Evolutionary conservation across 2,113 vertebrate genomes (phyloP).

Genomic region (Tachuris rubrigastra): DNA sequence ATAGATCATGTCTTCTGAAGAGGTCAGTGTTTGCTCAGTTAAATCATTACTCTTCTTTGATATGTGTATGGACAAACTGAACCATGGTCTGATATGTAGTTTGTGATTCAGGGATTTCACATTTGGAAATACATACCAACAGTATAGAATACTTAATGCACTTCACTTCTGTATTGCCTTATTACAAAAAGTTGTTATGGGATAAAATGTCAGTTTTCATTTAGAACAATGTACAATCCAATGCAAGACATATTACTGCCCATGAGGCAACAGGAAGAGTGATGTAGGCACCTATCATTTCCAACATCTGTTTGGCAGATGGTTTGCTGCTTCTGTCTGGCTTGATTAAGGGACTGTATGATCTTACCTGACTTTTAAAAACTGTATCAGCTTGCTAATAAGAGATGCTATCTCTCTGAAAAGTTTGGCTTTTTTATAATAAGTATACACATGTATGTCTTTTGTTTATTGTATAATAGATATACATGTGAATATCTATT

Average conservation of each 20-base stretch:
- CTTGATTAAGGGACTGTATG: background rate
- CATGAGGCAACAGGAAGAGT: background rate
- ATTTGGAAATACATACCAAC: background rate
- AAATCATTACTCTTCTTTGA: background rate
- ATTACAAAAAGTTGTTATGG: background rate
- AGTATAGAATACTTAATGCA: background rate
- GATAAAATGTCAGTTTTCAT: background rate
- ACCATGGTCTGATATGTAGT: background rate
- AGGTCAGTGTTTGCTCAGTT: background rate
- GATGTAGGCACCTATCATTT: background rate
- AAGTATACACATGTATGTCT: rapidly evolving
- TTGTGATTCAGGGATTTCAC: background rate
- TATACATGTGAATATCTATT: background rate
- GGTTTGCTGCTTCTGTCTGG: background rate
- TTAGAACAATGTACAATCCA: background rate
- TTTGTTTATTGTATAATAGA: background rate
- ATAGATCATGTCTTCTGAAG: background rate
- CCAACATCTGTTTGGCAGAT: background rate
- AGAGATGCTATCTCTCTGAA: background rate
- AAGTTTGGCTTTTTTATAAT: background rate
- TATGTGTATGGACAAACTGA: background rate
- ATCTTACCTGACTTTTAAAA: background rate
- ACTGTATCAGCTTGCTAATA: background rate
- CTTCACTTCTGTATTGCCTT: background rate
- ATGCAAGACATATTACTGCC: background rate